Percentiles rank a stretch among this genome's conserved stretches.
phyloP scores from a whole-genome alignment of 2,113 vertebrate species.

The Elgaria multicarinata region DNA sequence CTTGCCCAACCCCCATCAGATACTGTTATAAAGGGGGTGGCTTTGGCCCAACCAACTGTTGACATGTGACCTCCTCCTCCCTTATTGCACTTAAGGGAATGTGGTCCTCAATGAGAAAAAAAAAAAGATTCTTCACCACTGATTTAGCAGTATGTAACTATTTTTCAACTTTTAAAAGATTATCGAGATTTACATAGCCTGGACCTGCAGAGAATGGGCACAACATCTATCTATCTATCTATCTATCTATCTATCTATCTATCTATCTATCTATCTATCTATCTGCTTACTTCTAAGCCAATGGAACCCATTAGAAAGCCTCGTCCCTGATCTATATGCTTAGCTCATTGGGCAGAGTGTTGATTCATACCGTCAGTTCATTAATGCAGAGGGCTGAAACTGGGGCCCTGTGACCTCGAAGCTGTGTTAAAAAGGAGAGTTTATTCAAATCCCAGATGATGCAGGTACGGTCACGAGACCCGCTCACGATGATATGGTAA shows the following conservation, averaged over 20 bases:
- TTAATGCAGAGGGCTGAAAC: constrained; percentile 98
- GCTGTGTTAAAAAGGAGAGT: constrained; percentile 94
- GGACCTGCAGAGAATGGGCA: background rate
- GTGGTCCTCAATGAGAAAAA: background rate
- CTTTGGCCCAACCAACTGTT: background rate
- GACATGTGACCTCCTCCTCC: background rate
- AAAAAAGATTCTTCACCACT: background rate
- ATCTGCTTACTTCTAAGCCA: background rate
- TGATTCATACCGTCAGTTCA: constrained; percentile 89
- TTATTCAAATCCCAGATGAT: constrained; percentile 99
- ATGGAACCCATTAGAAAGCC: background rate
- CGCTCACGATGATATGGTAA: constrained; percentile 96
- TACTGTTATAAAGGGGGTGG: background rate
- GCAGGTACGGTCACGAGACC: constrained; percentile 95
- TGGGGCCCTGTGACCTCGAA: constrained; percentile 92
- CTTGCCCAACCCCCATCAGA: background rate
- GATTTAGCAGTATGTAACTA: background rate
- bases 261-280: too few relatives aligned
- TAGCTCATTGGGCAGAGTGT: background rate
- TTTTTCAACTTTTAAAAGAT: background rate
- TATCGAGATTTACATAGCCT: background rate
- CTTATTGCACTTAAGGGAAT: too few relatives aligned
- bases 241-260: too few relatives aligned
- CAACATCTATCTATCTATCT: too few relatives aligned
- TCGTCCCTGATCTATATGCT: background rate